Percentiles rank a stretch among this genome's conserved stretches.
Evolutionary conservation across 2,113 vertebrate genomes (phyloP).

Genomic region (Antennarius striatus): DNA sequence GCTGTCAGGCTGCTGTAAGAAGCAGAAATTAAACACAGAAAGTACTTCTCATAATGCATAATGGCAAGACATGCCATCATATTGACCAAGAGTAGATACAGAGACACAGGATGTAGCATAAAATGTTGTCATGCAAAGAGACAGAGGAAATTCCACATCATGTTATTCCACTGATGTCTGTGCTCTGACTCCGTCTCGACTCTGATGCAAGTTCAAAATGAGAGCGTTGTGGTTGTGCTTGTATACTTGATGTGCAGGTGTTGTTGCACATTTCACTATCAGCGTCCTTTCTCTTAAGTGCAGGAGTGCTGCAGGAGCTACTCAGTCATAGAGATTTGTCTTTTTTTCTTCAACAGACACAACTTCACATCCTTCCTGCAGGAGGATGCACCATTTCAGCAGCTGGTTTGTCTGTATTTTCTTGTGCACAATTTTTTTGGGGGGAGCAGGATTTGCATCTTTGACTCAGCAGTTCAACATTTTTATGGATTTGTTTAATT

Average conservation of each 20-base stretch:
- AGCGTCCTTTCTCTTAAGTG: too few species aligned
- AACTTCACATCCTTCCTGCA: conserved; percentile 72
- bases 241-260: too few species aligned
- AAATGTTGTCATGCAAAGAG: neutral
- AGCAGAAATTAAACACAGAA: conserved; percentile 31
- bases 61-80: neutral
- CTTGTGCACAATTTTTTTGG: neutral
- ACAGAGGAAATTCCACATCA: conserved; percentile 6
- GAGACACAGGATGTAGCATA: conserved; percentile 17
- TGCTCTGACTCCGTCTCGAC: too few species aligned
- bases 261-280: too few species aligned
- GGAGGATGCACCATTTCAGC: conserved; percentile 54
- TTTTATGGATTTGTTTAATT: too few species aligned
- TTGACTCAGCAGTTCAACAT: neutral
- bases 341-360: conserved; percentile 49
- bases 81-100: neutral
- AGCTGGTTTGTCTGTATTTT: conserved; percentile 4
- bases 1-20: conserved; percentile 35
- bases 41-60: conserved; percentile 20
- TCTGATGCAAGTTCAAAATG: too few species aligned
- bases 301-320: neutral
- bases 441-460: neutral
- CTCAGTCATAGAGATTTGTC: conserved; percentile 37
- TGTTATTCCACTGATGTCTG: neutral
- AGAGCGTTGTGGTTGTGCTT: too few species aligned